Conservation (phyloP, 2,888 invertebrate genomes). For the Yponomeuta evonymella region DNA sequence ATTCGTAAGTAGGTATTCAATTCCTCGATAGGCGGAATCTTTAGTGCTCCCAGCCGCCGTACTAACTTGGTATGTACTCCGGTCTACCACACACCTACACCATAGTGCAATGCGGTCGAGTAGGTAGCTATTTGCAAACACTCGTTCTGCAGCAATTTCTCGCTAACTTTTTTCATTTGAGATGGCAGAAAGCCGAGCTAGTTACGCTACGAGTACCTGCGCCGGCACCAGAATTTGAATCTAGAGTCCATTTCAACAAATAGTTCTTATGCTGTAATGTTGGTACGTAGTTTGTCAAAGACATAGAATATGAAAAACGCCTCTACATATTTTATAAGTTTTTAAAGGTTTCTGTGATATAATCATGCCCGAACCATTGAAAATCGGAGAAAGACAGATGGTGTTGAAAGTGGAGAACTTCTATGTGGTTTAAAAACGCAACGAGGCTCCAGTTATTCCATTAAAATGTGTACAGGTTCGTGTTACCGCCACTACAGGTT, state of each 20-base stretch:
- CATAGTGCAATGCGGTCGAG: constrained; percentile 24
- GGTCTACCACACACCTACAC: constrained; percentile 31
- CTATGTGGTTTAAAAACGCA: no score
- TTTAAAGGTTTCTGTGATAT: no score
- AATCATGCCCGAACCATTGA: no score
- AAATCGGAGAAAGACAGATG: no score
- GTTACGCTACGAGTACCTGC: not conserved
- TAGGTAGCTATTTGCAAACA: constrained; percentile 40
- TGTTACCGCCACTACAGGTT: no score
- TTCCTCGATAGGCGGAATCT: constrained; percentile 24
- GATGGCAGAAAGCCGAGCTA: constrained; percentile 22
- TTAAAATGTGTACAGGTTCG: no score
- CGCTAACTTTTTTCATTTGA: constrained; percentile 38
- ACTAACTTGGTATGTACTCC: not conserved
- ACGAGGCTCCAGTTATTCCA: no score
- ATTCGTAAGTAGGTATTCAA: not conserved
- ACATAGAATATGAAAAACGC: no score
- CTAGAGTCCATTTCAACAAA: not conserved
- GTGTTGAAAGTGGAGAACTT: no score
- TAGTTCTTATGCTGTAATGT: no score
- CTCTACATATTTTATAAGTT: no score
- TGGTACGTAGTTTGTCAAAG: no score
- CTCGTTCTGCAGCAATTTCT: constrained; percentile 29
- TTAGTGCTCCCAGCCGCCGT: constrained; percentile 20
- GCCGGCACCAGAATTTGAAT: not conserved